A percentile compares a stretch with the other conserved stretches of the same genome.
phyloP scores from a whole-genome alignment of 1,140 invertebrate species.

The Bicyclus anynana region DNA sequence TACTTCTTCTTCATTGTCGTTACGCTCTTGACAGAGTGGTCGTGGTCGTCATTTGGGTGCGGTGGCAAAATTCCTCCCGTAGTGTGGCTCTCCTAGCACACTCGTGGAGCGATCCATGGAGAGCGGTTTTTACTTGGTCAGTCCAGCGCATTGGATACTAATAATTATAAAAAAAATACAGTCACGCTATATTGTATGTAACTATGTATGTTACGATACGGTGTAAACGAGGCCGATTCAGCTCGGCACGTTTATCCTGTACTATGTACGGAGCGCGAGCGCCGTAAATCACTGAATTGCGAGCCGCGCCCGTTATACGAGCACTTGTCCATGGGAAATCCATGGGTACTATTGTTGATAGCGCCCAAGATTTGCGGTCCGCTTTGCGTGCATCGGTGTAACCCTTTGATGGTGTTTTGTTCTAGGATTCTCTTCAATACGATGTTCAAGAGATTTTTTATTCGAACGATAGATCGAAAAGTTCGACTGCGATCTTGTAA shows the following conservation, averaged over 20 bases:
- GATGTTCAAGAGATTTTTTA: not conserved
- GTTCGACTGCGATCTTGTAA: no score
- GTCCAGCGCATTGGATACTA: no score
- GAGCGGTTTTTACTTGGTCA: no score
- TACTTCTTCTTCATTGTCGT: no score
- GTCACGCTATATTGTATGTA: no score
- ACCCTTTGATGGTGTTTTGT: slow-evolving; percentile 3
- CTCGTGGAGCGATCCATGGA: no score
- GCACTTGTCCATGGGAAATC: slow-evolving; percentile 64
- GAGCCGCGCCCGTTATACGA: slow-evolving; percentile 53
- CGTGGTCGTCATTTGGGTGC: no score
- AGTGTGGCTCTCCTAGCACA: no score
- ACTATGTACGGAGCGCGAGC: slow-evolving; percentile 51
- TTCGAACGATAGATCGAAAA: no score
- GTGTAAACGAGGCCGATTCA: slow-evolving; percentile 17
- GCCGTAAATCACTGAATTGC: slow-evolving; percentile 68
- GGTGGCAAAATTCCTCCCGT: no score
- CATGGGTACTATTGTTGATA: slow-evolving; percentile 47
- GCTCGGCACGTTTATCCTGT: slow-evolving; percentile 60
- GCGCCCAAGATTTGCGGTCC: not conserved
- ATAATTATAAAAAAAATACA: no score
- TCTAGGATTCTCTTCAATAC: not conserved
- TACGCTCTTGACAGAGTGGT: no score
- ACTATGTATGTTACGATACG: not conserved
- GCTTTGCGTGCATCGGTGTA: not conserved